These are phyloP conservation scores for Nipponacmea schrenckii DNA, from an alignment of 2,888 invertebrate species.

Conservation along the genomic window DNA sequence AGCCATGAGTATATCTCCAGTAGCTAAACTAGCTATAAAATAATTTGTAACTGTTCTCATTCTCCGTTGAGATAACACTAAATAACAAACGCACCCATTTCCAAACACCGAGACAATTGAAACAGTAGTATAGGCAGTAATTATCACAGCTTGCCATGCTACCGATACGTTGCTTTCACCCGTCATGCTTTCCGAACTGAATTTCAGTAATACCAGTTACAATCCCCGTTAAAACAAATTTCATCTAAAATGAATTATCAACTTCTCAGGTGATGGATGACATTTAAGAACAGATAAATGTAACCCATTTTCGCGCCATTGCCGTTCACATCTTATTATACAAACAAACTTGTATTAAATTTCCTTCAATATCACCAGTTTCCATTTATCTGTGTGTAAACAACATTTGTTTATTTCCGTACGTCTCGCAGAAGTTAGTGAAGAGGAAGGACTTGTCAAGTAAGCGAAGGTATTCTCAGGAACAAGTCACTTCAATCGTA, in stretches of 20 bases:
- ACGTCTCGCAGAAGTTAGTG: not conserved
- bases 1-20: conserved; percentile 66
- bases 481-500: not conserved
- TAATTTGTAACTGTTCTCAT: conserved; percentile 92
- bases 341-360: too few relatives aligned
- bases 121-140: conserved; percentile 9
- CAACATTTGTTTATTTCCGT: too few relatives aligned
- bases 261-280: not conserved
- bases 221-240: too few relatives aligned
- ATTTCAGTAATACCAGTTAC: too few relatives aligned
- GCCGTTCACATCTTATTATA: too few relatives aligned
- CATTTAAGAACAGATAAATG: not conserved
- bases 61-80: conserved; percentile 83
- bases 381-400: too few relatives aligned
- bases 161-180: not conserved
- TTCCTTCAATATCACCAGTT: too few relatives aligned
- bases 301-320: too few relatives aligned
- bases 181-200: too few relatives aligned
- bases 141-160: not conserved
- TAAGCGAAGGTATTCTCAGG: not conserved
- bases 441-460: not conserved
- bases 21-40: conserved; percentile 65
- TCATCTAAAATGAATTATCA: too few relatives aligned
- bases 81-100: conserved; percentile 79
- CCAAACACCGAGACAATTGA: conserved; percentile 60